These are phyloP conservation scores for Chamaetylas fuelleborni DNA, from an alignment of 2,113 vertebrate genomes.

Conservation along the genomic window DNA sequence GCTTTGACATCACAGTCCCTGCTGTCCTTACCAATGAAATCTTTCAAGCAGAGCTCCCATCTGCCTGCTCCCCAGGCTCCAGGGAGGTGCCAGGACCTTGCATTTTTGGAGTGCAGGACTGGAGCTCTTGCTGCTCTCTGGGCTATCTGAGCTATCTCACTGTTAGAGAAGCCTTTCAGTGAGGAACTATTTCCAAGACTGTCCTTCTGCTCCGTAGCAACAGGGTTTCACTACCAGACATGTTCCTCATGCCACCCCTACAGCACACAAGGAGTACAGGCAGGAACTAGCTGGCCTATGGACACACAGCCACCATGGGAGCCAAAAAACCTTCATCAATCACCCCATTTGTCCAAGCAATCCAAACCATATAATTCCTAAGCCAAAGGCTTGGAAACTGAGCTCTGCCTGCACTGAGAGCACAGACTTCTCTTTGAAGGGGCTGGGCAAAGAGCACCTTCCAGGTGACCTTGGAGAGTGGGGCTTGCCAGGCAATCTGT, in stretches of 20 bases:
- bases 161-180: background rate
- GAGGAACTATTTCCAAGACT: background rate
- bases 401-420: background rate
- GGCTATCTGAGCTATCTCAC: background rate
- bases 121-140: background rate
- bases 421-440: background rate
- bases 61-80: background rate
- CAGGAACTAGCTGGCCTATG: background rate
- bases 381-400: background rate
- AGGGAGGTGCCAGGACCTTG: background rate
- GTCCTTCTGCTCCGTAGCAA: background rate
- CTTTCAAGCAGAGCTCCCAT: background rate
- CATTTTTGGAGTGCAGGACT: background rate
- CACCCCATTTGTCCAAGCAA: background rate
- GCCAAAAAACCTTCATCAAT: background rate
- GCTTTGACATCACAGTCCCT: background rate
- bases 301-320: accelerated
- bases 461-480: background rate
- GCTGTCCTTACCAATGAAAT: background rate
- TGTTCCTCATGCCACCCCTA: background rate
- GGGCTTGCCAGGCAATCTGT: background rate
- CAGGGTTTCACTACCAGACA: background rate
- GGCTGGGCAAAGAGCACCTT: background rate
- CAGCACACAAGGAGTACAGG: background rate
- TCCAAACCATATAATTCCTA: background rate